These are phyloP conservation scores for Ephestia elutella DNA, from an alignment of 1,140 invertebrate genomes.

Conservation along the genomic window DNA sequence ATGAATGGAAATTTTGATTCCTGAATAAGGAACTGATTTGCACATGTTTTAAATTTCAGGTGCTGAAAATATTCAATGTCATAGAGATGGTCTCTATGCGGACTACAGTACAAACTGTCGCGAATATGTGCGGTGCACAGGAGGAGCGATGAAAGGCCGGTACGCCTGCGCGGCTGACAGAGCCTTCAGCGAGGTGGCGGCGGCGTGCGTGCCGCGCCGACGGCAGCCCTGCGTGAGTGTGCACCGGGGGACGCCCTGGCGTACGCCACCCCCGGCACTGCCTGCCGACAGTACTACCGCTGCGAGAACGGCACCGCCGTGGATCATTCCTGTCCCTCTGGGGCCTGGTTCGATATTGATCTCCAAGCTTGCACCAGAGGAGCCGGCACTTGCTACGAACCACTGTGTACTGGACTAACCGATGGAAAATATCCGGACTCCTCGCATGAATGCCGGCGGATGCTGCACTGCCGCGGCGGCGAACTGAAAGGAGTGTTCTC, in stretches of 20 bases:
- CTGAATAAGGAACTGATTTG: neutral
- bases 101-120: conserved; percentile 56
- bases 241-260: conserved; percentile 44
- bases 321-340: conserved; percentile 55
- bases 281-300: conserved; percentile 69
- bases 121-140: conserved; percentile 51
- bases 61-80: conserved; percentile 40
- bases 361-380: conserved; percentile 59
- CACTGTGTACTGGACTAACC: conserved; percentile 54
- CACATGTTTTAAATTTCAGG: conserved; percentile 31
- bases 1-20: neutral
- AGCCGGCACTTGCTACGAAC: conserved; percentile 61
- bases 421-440: conserved; percentile 61
- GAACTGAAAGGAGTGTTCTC: conserved; percentile 44
- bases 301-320: conserved; percentile 70
- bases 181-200: conserved; percentile 53
- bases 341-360: conserved; percentile 75
- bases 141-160: conserved; percentile 35
- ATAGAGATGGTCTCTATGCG: conserved; percentile 50
- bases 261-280: conserved; percentile 74
- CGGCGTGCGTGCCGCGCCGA: conserved; percentile 51
- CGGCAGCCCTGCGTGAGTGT: conserved; percentile 51
- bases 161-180: conserved; percentile 53
- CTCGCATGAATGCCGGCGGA: conserved; percentile 55
- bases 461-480: conserved; percentile 40